A percentile compares a stretch with the other conserved stretches of the same genome.
phyloP scores from a whole-genome alignment of 1,140 invertebrate species.

The Panagrolaimus sp. region DNA sequence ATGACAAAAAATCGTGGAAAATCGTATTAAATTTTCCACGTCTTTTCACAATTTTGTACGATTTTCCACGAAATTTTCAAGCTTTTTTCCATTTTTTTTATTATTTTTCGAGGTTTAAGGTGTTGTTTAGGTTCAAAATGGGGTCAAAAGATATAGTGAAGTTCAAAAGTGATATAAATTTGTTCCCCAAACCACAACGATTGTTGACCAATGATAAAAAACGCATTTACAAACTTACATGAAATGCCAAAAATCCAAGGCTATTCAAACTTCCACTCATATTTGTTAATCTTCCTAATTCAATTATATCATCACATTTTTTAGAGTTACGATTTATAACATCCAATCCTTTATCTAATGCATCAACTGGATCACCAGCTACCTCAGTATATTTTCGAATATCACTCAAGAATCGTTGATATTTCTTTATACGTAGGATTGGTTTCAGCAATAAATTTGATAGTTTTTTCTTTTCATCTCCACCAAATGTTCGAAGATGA shows the following conservation, averaged over 20 bases:
- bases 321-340: constrained; percentile 84
- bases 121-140: no score
- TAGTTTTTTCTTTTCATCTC: constrained; percentile 85
- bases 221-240: constrained; percentile 62
- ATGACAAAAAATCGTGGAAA: no score
- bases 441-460: constrained; percentile 95
- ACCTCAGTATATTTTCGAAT: constrained; percentile 65
- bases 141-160: no score
- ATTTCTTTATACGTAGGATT: constrained; percentile 94
- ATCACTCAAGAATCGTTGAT: constrained; percentile 81
- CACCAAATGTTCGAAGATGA: constrained; percentile 76
- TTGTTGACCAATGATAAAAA: not conserved
- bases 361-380: constrained; percentile 67
- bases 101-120: no score
- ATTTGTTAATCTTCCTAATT: constrained; percentile 87
- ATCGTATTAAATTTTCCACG: no score
- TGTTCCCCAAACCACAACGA: no score
- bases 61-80: no score
- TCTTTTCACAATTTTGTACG: no score
- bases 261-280: constrained; percentile 95
- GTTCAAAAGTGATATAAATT: not conserved
- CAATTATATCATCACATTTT: constrained; percentile 98
- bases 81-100: no score
- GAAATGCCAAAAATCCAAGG: constrained; percentile 86
- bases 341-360: constrained; percentile 70